Evolutionary conservation across 92 coral and sea anemone species (phyloP), one percentile per base, ranked within the genome.

Genomic region (Epizoanthus illoricatus): DNA sequence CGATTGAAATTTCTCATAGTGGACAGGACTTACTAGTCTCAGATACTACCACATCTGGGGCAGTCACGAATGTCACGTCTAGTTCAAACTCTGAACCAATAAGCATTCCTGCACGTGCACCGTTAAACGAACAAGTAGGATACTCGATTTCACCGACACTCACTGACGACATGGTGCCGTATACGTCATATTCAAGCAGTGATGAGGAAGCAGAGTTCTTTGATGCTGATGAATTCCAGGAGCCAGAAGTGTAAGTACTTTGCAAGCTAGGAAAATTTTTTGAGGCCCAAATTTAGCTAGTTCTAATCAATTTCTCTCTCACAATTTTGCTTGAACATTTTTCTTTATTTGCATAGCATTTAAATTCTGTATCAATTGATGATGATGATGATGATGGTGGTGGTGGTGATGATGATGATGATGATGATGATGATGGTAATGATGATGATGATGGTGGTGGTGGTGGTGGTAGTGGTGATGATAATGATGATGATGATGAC

Each of bases 171-270:
- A 85, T 84, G 8, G 97, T 97, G 39, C 99, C 99, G 0, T 88
- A 87, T 40, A 95, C 95, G 17, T 97, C 99, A 20, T 97, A 97
- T 65, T 97, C 99, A 16, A 97, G 99, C 75, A 97, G 99, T 71
- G 99, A 96, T 42, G 99, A 97, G 81, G 99, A 96, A 41, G 91
- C 87, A 39, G 99, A 97, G 76, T 97, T 97, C 86, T 97, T 97
- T 87, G 99, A 97, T 86, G 99, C 99, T 1, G 91, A 90, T 57
- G 99, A 97, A 76, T 94, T 73, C 74, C 93, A 92, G 11, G 89
- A 96, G 16, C 88, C 62, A 24, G 85, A 81, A 75, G 67, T 68
- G 69, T 62, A 79, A 80, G 90, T 63, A 59, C 33, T 28, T 28
- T 28, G 36, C 36, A 28, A 28, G 36, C 36, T 28, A 28, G 36